Evolutionary conservation across 2,113 vertebrate species (phyloP), one percentile per base, ranked within the genome.

Genomic region (Nerophis ophidion): DNA sequence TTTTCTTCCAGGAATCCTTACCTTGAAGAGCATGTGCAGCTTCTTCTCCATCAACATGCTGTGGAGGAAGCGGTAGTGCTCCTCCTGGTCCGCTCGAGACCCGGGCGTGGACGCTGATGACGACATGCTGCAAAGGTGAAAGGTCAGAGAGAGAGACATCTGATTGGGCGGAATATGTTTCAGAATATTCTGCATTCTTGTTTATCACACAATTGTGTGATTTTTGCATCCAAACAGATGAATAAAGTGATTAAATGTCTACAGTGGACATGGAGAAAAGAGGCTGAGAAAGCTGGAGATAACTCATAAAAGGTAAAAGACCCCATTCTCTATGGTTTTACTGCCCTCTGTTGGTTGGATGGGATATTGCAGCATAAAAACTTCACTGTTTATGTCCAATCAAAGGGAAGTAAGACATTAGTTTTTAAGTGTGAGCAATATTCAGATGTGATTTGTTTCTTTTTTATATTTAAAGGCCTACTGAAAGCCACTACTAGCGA

Each of bases 51-150:
- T 86, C 65, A 89, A 5, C 77, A 87, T 83, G 77, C 82, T 84
- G 72, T 89, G 84, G 48, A 90, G 85, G 71, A 90, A 90, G 53
- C 71, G 75, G 73, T 85, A 88, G 75, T 90, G 86, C 66, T 88
- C 88, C 63, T 87, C 78, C 59, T 70, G 76, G 71, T 88, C 82
- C 12, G 71, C 63, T 7, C 75, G 77, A 65, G 57, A 58, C 66
- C 75, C 78, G 57, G 74, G 82, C 70, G 87, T 86, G 8, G 38
- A 9, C 65, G 75, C 65, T 61, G 68, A 68, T n/a, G 63, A 72
- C 1, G 77, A 56, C 57, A 79, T 65, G 19, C 60, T 52, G 59
- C 6, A 42, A 19, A 55, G 3, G n/a, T 40, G 16, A 42, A 42
- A 55, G 3, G n/a, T 40, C 4, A 55, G 4, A 13, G 26, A 26